Evolutionary conservation across 1,140 invertebrate species (phyloP), one percentile per base, ranked within the genome.

Genomic region (Polyergus mexicanus): DNA sequence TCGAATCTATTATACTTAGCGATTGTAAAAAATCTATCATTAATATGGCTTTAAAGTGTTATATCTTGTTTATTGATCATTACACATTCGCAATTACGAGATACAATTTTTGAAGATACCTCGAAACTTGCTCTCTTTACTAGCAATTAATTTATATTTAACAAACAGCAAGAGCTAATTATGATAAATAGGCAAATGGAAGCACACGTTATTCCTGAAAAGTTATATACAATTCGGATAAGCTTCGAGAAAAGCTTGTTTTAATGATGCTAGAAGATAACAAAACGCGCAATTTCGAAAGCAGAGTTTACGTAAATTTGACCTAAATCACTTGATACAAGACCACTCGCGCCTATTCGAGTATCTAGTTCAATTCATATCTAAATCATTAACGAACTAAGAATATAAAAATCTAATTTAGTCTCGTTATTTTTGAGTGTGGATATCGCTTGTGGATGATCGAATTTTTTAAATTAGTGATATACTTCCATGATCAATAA

Each of bases 321-420:
- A 72, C 51, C 69, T 56, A 56, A 35, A 72, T 72, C 51, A 72
- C 47, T 72, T 72, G 19, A 72, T 28, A 13, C 22, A 69, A 51
- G 16, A 28, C 19, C 54, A 54, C 69, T 56, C 51, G 47, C 22
- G 28, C 51, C 69, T 56, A 56, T 56, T 56, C 69, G n/a, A 38
- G 51, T 10, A 58, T 32, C 22, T 38, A 38, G 28, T 1, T 22
- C 19, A 74, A n/a, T 5, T 3, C 16, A 11, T 35, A 16, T 35
- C 28, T 22, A 56, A 56, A 19, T 32, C 10, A 28, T 32, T 47
- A 47, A 4, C 19, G 5, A 74, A 38, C 2, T 38, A 38, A 74
- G 8, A 74, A 74, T 74, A 19, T 25, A 47, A 71, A 71, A 71
- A 47, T 69, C 7, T 47, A 60, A 22, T 60, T 25, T 13, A 71